A percentile compares a stretch with the other conserved stretches of the same genome.
phyloP scores from a whole-genome alignment of 2,113 vertebrate genomes.

The Formicarius rufipectus region DNA sequence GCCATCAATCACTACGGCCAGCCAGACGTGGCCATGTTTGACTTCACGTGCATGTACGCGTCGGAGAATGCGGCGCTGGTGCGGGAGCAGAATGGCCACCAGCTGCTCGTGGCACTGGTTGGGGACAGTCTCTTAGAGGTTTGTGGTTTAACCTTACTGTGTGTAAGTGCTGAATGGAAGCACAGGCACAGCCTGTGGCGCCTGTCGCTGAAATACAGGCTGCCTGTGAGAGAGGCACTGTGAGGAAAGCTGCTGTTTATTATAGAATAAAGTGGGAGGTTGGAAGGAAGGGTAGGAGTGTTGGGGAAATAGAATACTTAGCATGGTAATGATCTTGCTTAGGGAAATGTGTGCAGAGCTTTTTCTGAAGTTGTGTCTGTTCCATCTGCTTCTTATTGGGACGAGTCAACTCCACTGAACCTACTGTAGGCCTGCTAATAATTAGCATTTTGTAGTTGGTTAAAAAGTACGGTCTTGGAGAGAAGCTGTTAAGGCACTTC shows the following conservation, averaged over 20 bases:
- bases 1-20: slow-evolving; percentile 99
- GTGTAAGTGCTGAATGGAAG: neutral
- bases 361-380: neutral
- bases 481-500: neutral
- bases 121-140: slow-evolving; percentile 98
- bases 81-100: slow-evolving; percentile 88
- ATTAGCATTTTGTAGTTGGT: neutral
- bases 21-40: slow-evolving; percentile 98
- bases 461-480: neutral
- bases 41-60: slow-evolving; percentile 99
- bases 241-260: neutral
- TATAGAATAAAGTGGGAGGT: neutral
- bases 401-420: neutral
- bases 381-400: neutral
- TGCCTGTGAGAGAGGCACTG: neutral
- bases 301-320: neutral
- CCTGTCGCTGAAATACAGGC: fast-evolving
- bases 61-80: slow-evolving; percentile 94
- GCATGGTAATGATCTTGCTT: neutral
- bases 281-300: neutral
- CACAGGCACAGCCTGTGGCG: neutral
- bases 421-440: neutral
- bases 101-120: slow-evolving; percentile 90
- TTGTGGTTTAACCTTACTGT: neutral
- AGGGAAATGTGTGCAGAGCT: neutral